Percentiles rank a stretch among this genome's conserved stretches.
phyloP scores from a whole-genome alignment of 1,140 invertebrate species.

The Nilaparvata lugens region DNA sequence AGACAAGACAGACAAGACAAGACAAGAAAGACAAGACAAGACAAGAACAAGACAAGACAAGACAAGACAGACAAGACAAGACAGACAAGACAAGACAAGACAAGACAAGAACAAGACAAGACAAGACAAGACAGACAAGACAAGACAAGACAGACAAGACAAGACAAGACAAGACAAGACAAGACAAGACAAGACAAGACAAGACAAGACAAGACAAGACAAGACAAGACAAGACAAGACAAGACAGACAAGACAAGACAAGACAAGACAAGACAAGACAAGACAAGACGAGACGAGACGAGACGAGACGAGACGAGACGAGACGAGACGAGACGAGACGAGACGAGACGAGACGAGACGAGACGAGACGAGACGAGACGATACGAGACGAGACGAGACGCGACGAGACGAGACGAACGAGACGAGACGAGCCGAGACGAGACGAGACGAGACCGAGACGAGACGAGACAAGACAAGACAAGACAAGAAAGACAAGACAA shows the following conservation, averaged over 20 bases:
- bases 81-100: too few species aligned
- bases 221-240: background rate
- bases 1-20: too few species aligned
- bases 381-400: too few species aligned
- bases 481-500: too few species aligned
- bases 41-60: too few species aligned
- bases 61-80: too few species aligned
- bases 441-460: background rate
- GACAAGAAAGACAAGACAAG: too few species aligned
- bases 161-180: background rate
- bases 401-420: background rate
- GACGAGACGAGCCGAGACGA: background rate
- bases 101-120: too few species aligned
- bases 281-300: background rate
- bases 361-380: constrained; percentile 8
- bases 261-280: constrained; percentile 1
- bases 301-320: background rate
- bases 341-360: background rate
- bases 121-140: too few species aligned
- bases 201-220: background rate
- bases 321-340: background rate
- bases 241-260: too few species aligned
- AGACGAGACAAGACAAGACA: background rate
- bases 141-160: too few species aligned
- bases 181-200: background rate